A percentile compares a stretch with the other conserved stretches of the same genome.
Evolutionary conservation across 2,113 vertebrate species (phyloP).

Genomic region (Chiloscyllium plagiosum): DNA sequence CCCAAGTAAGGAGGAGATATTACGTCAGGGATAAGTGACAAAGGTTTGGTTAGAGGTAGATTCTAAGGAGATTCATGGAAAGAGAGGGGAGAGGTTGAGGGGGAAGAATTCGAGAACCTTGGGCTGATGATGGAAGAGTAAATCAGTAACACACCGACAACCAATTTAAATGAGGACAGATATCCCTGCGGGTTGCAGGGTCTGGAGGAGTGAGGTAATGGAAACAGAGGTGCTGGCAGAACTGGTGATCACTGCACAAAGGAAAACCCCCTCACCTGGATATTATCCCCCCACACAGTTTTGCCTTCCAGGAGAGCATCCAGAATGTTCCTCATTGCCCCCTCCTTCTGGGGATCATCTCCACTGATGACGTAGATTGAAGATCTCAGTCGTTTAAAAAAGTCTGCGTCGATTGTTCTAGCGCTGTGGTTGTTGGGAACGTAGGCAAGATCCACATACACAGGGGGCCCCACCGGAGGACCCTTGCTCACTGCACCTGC

Average conservation of each 20-base stretch:
- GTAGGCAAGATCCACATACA: slow-evolving; percentile 86
- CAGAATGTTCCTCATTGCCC: slow-evolving; percentile 64
- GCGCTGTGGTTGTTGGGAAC: slow-evolving; percentile 68
- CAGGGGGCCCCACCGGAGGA: neutral
- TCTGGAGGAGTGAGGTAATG: neutral
- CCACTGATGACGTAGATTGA: slow-evolving; percentile 86
- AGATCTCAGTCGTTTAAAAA: slow-evolving; percentile 71
- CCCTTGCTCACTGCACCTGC: neutral
- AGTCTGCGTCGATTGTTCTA: slow-evolving; percentile 62
- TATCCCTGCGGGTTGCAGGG: neutral
- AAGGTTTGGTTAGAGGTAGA: no score
- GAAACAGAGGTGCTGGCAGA: neutral
- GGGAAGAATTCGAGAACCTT: neutral
- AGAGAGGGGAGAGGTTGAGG: neutral
- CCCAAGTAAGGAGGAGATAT: neutral
- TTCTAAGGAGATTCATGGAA: neutral
- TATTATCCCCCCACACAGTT: slow-evolving; percentile 63
- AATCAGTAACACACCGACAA: neutral
- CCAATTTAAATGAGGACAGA: neutral
- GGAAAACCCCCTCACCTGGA: slow-evolving; percentile 60
- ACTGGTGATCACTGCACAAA: neutral
- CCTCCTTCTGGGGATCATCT: slow-evolving; percentile 69
- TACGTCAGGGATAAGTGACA: neutral
- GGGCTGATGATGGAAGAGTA: no score
- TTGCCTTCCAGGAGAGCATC: slow-evolving; percentile 75